These are phyloP conservation scores for Atta cephalotes DNA, from an alignment of 1,140 invertebrate species.

Conservation along the genomic window DNA sequence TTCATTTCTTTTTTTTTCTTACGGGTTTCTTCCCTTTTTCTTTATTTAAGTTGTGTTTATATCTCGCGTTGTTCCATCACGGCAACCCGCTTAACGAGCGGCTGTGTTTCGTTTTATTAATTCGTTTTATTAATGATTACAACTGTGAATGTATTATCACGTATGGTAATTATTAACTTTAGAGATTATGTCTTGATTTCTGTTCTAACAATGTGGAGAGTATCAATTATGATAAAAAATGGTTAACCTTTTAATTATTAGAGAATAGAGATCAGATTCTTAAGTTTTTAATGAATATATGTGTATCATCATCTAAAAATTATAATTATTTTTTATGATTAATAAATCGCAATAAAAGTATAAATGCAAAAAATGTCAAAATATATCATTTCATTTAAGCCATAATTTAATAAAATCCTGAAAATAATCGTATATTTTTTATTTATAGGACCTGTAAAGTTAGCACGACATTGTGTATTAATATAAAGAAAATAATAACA, in stretches of 20 bases:
- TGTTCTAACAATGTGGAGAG: background rate
- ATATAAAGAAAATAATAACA: no score
- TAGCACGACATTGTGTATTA: no score
- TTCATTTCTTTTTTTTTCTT: background rate
- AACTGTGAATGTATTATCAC: constrained; percentile 8
- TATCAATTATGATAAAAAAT: background rate
- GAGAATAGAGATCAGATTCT: background rate
- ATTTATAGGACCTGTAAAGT: no score
- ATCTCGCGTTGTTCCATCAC: background rate
- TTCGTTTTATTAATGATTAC: constrained; percentile 12
- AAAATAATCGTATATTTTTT: background rate
- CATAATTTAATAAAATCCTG: background rate
- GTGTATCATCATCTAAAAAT: background rate
- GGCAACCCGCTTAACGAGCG: constrained; percentile 1
- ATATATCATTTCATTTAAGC: background rate
- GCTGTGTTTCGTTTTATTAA: constrained; percentile 18
- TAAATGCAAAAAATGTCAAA: background rate
- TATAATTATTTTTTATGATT: background rate
- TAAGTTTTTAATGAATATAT: background rate
- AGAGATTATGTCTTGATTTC: background rate
- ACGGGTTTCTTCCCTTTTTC: background rate
- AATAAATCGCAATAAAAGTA: background rate
- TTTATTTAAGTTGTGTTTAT: background rate
- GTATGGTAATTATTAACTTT: constrained; percentile 2
- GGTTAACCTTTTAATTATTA: background rate